Evolutionary conservation across 2,888 invertebrate genomes (phyloP).

Genomic region (Pseudococcus longispinus): DNA sequence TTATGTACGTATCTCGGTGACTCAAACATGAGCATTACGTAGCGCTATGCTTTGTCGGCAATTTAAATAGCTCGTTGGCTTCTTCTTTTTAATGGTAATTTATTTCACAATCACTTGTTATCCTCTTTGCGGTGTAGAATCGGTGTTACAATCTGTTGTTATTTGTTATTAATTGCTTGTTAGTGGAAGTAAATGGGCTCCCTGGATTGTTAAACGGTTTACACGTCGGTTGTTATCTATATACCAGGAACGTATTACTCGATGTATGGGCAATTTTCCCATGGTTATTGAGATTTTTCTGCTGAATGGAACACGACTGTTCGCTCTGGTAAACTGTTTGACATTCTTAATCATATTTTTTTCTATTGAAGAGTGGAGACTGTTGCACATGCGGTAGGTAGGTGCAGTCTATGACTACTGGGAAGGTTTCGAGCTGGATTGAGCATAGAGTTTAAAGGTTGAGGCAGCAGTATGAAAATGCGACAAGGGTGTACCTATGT

Average conservation of each 20-base stretch:
- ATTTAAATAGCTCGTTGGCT: constrained; percentile 38
- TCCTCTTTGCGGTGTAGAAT: constrained; percentile 33
- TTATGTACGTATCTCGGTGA: too few relatives aligned
- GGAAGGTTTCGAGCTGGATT: neutral
- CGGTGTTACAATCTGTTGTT: constrained; percentile 43
- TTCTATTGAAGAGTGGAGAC: neutral
- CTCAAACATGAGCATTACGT: neutral
- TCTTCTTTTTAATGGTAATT: constrained; percentile 32
- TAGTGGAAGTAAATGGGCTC: constrained; percentile 23
- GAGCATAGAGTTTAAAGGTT: neutral
- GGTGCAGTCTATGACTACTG: neutral
- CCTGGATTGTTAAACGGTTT: neutral
- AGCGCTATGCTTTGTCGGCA: constrained; percentile 40
- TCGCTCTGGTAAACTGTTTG: neutral
- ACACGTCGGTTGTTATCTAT: neutral
- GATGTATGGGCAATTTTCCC: neutral
- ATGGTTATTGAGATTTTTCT: constrained; percentile 4
- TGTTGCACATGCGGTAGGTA: constrained; percentile 5
- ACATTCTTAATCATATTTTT: neutral
- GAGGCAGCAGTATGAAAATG: neutral
- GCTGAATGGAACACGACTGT: neutral
- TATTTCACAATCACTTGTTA: constrained; percentile 44
- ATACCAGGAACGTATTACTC: neutral
- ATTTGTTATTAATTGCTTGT: constrained; percentile 54
- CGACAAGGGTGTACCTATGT: neutral